These are phyloP conservation scores for Hyles euphorbiae DNA, from an alignment of 1,140 invertebrate genomes.

Conservation along the genomic window DNA sequence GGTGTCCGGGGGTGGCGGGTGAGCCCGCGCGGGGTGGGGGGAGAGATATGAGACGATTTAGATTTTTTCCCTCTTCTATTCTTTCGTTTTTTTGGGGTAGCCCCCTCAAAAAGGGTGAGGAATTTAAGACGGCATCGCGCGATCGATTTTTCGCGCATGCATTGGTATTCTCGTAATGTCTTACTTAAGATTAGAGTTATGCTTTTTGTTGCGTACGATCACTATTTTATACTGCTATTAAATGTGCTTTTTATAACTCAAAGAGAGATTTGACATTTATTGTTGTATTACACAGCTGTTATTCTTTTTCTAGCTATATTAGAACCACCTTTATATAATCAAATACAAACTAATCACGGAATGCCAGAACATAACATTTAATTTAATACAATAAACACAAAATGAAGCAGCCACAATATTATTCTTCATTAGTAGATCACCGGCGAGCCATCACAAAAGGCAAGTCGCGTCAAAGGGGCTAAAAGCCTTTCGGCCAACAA, in stretches of 20 bases:
- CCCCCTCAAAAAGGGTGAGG: slow-evolving; percentile 72
- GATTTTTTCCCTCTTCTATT: slow-evolving; percentile 75
- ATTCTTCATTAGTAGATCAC: slow-evolving; percentile 71
- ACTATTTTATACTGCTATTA: neutral
- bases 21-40: slow-evolving; percentile 33
- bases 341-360: too few relatives aligned
- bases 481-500: slow-evolving; percentile 67
- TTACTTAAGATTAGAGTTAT: slow-evolving; percentile 72
- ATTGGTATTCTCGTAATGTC: slow-evolving; percentile 74
- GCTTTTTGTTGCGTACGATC: slow-evolving; percentile 28
- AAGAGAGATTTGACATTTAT: neutral
- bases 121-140: slow-evolving; percentile 68
- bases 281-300: slow-evolving; percentile 6
- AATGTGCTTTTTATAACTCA: neutral
- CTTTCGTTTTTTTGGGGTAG: slow-evolving; percentile 73
- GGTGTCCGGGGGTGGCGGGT: slow-evolving; percentile 52
- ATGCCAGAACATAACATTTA: too few relatives aligned
- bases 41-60: slow-evolving; percentile 74
- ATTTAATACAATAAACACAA: slow-evolving; percentile 22
- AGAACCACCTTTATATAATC: too few relatives aligned
- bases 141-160: slow-evolving; percentile 73
- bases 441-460: slow-evolving; percentile 50
- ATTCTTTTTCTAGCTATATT: neutral
- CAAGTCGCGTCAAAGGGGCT: slow-evolving; percentile 59
- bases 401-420: slow-evolving; percentile 38